phyloP scores from a whole-genome alignment of 53 echinoderm and acorn worm genomes.

The Zoroaster sp. region DNA sequence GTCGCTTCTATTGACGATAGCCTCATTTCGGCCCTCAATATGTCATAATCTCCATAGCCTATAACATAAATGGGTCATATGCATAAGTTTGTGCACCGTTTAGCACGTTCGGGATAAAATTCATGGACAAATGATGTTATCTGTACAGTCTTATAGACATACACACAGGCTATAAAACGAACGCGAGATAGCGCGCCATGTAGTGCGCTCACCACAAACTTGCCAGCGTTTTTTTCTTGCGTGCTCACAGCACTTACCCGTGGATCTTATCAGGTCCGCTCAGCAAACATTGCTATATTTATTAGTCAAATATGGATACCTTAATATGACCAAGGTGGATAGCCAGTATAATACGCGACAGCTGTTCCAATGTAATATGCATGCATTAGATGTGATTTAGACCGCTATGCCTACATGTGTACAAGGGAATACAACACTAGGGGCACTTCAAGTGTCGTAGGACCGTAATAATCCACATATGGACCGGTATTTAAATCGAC shows the following conservation, averaged over 20 bases:
- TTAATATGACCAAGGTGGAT: neutral
- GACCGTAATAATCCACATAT: neutral
- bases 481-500: constrained; percentile 13
- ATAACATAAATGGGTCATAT: neutral
- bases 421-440: constrained; percentile 10
- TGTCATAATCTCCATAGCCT: neutral
- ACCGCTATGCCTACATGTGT: neutral
- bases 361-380: constrained; percentile 36
- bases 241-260: neutral
- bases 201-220: neutral
- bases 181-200: too few species aligned
- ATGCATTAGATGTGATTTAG: constrained; percentile 37
- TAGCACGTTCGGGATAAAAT: neutral
- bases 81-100: neutral
- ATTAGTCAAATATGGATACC: constrained; percentile 56
- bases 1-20: neutral
- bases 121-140: neutral
- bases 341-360: neutral
- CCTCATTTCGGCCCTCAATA: neutral
- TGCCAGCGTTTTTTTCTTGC: neutral
- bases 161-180: neutral
- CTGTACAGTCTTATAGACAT: neutral
- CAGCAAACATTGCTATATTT: constrained; percentile 43
- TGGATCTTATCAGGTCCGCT: neutral
- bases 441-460: neutral